These are phyloP conservation scores for Proteles cristata DNA, from an alignment of 2,113 vertebrate species.

Conservation along the genomic window DNA sequence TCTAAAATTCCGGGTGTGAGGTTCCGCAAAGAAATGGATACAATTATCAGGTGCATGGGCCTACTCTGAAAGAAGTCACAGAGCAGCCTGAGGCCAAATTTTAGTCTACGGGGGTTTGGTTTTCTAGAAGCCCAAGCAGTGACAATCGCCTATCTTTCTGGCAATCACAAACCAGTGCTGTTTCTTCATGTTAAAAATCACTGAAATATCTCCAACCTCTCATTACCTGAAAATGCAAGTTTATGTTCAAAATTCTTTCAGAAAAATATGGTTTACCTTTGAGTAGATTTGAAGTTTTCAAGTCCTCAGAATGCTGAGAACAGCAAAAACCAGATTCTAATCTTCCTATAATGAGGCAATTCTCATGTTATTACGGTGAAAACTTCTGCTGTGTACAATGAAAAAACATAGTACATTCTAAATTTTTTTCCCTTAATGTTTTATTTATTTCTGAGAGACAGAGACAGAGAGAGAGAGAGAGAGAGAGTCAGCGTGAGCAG, in stretches of 20 bases:
- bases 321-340: neutral
- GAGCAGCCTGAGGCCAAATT: neutral
- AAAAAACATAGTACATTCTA: neutral
- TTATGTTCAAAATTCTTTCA: neutral
- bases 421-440: neutral
- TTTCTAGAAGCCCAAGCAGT: neutral
- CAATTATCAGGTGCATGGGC: neutral
- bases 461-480: too few relatives aligned
- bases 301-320: neutral
- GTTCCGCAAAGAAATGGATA: neutral
- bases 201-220: neutral
- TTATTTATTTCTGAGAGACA: too few relatives aligned
- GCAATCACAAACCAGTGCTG: neutral
- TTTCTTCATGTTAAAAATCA: neutral
- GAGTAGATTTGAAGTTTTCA: slow-evolving; percentile 7
- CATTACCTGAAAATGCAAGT: neutral
- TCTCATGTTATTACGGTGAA: neutral
- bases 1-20: neutral
- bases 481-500: too few relatives aligned
- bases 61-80: slow-evolving; percentile 22
- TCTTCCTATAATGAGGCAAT: neutral
- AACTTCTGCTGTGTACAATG: neutral
- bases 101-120: neutral
- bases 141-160: neutral
- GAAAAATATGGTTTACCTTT: neutral